Evolutionary conservation across 2,113 vertebrate species (phyloP), one percentile per base, ranked within the genome.

Genomic region (Salvelinus fontinalis): DNA sequence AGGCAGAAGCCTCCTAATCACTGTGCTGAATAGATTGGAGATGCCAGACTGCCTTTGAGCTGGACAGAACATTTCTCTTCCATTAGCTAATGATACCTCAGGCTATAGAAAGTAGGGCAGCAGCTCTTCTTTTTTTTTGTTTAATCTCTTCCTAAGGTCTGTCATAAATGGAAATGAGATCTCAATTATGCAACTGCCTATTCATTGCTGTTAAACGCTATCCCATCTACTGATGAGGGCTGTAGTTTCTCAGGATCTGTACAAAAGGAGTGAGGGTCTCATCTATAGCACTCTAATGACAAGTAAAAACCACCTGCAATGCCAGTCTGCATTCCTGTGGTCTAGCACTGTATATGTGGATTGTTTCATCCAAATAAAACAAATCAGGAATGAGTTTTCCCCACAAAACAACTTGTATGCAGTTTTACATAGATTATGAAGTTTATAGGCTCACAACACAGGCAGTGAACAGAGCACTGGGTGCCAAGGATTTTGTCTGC

Each of bases 111-210:
- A 72, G 12, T 64, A 75, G 71, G 75, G 14, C 72, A 77, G 4
- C 57, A 44, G 13, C 16, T 69, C 26, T 9, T 39, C 67, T 64
- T 70, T 34, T 62, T 69, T 6, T 34, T 3, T 54, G 59, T 11
- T 78, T 71, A 70, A 81, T 74, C 62, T 34, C 64, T 44, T 29
- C 1, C 9, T 71, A 73, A 71, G 65, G 18, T 29, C 67, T 79
- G 11, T 59, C 60, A 71, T 62, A 59, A 64, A 77, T 77, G 76
- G 78, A 75, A 70, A 73, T 60, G 18, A 7, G 29, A 59, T 62
- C 72, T 22, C 44, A 44, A 70, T 71, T 60, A 31, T 24, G 67
- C 72, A 26, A 68, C 18, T 26, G 57, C 51, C 77, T 76, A 65
- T 74, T 77, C 48, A 66, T 75, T 60, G 14, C 29, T 39, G 24